phyloP scores from a whole-genome alignment of 2,113 vertebrate species.

The Rhea americana region DNA sequence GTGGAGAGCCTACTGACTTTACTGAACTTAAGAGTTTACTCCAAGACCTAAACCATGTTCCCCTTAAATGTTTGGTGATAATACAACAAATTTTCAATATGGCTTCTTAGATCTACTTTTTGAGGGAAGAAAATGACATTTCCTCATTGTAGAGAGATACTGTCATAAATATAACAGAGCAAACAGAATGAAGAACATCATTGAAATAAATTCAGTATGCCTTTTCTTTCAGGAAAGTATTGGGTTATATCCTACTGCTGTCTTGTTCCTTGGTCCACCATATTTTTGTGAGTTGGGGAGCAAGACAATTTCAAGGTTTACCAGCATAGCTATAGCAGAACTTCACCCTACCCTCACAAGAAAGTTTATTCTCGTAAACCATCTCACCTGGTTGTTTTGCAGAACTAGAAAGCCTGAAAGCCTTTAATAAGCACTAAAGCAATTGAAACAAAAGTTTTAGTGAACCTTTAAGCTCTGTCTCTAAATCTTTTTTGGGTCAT shows the following conservation, averaged over 20 bases:
- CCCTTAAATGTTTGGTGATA: background rate
- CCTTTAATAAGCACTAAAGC: background rate
- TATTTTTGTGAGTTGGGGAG: background rate
- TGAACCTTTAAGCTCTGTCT: background rate
- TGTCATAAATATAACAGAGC: background rate
- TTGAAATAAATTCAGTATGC: rapidly evolving
- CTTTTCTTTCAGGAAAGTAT: background rate
- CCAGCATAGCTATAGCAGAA: background rate
- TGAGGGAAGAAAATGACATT: background rate
- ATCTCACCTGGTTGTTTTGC: background rate
- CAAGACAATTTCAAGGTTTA: background rate
- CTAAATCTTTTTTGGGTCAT: background rate
- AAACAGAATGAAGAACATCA: background rate
- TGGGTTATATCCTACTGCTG: background rate
- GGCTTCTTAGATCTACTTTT: background rate
- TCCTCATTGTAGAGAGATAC: background rate
- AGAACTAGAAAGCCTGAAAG: background rate
- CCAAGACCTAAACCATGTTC: background rate
- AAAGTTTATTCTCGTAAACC: background rate
- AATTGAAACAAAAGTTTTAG: background rate
- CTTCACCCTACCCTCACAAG: background rate
- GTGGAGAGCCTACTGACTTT: background rate
- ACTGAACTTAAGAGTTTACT: background rate
- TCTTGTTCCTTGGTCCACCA: background rate
- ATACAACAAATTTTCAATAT: background rate